A percentile compares a stretch with the other conserved stretches of the same genome.
phyloP scores from a whole-genome alignment of 1,140 invertebrate species.

The Phymastichus coffea region DNA sequence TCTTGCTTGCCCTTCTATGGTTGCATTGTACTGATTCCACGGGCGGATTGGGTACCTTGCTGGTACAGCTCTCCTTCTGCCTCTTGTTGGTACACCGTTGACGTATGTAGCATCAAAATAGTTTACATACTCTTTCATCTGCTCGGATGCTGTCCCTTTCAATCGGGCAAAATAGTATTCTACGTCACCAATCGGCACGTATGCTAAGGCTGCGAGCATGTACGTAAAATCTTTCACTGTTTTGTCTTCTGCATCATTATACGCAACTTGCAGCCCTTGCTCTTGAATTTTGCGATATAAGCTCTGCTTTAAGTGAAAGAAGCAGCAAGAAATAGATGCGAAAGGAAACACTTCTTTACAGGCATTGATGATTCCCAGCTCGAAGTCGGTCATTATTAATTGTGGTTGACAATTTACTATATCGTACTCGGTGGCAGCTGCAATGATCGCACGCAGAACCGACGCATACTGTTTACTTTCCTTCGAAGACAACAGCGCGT shows the following conservation, averaged over 20 bases:
- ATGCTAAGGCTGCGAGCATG: slow-evolving; percentile 4
- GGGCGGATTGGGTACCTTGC: no score
- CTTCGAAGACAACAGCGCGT: background rate
- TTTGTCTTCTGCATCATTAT: slow-evolving; percentile 19
- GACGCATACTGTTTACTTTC: background rate
- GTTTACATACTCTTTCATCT: no score
- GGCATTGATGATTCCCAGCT: slow-evolving; percentile 14
- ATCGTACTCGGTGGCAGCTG: background rate
- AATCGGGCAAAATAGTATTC: slow-evolving; percentile 1
- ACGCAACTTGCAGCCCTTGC: slow-evolving; percentile 15
- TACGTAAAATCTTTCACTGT: slow-evolving; percentile 12
- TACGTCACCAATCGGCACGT: slow-evolving; percentile 1
- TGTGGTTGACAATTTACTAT: background rate
- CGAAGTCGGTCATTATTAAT: background rate
- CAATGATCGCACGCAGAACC: background rate
- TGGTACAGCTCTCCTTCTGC: no score
- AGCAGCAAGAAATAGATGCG: slow-evolving; percentile 3
- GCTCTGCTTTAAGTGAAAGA: slow-evolving; percentile 21
- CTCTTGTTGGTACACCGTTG: no score
- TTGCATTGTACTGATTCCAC: no score
- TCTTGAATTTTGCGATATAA: slow-evolving; percentile 22
- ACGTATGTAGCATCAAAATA: no score
- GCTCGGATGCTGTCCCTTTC: no score
- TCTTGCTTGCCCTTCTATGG: no score
- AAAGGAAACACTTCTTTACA: slow-evolving; percentile 10